Base-by-base conservation (phyloP, 2,888 invertebrate species). In the Priocnemis perturbator region DNA sequence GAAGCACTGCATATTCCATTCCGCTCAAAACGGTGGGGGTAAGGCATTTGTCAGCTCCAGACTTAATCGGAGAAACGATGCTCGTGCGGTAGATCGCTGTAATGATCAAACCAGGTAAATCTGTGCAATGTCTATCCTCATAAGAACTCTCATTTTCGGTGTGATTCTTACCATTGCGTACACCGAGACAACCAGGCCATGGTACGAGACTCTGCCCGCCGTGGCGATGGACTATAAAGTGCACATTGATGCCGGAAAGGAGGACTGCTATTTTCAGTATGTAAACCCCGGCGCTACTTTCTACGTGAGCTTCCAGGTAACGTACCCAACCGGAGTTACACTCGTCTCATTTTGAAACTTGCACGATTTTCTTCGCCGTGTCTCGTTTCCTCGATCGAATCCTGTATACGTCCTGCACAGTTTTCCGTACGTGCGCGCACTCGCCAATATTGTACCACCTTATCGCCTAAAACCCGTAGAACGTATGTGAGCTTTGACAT, bases 161-260 rank as follows among this genome's bases (percentile, higher is more conserved):
- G 60, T 76, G 15, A 62, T 79, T 20, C 60, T 79, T 11, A 74
- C 66, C 30, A 67, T 76, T 37, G 76, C 75, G 44, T 69, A 76
- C 45, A 71, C 78, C 19, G 85, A 92, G 74, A 88, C 92, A 15
- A 91, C 92, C 47, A 91, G 92, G 81, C 95, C 95, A 87, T 96
- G 95, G 95, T 96, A 96, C 88, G 96, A 96, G 89, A 93, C 94
- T 79, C 90, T 96, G 66, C 97, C 97, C 14, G 97, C 97, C 11
- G 96, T 97, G 44, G 96, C 97, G 1, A 97, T 97, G 95, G 98
- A 98, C 87, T 98, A 98, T 88, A 97, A 97, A 90, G 95, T 98
- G 45, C 96, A 97, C 89, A 94, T 98, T 73, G 97, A 97, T 84
- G 96, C 97, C n/a, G 97, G 97, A 67, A 94, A 94, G 87, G 97